Evolutionary conservation across 1,140 invertebrate species (phyloP).

Genomic region (Calephelis nemesis): DNA sequence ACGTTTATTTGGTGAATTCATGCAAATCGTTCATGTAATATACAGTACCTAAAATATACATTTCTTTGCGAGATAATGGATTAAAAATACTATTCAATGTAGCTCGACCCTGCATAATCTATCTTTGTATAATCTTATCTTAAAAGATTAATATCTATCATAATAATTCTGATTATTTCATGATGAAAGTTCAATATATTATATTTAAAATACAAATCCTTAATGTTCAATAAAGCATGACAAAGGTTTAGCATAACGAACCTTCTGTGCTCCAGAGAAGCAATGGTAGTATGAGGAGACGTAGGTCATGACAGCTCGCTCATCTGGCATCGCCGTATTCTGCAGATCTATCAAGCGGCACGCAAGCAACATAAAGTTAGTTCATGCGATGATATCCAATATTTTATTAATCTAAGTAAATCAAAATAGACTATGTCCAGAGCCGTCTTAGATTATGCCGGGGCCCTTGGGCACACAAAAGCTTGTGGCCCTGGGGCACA

Average conservation of each 20-base stretch:
- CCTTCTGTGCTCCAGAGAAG: constrained; percentile 99
- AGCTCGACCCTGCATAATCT: too few species aligned
- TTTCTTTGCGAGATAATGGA: too few species aligned
- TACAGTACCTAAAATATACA: too few species aligned
- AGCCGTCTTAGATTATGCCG: too few species aligned
- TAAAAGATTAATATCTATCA: too few species aligned
- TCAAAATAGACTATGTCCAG: not conserved
- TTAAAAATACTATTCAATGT: too few species aligned
- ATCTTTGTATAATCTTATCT: too few species aligned
- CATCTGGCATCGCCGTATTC: constrained; percentile 98
- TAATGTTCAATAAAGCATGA: not conserved
- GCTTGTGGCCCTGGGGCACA: too few species aligned
- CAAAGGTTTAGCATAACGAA: constrained; percentile 68
- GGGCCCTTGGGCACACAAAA: too few species aligned
- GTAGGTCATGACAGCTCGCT: constrained; percentile 99
- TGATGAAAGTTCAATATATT: not conserved
- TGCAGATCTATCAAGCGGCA: constrained; percentile 93
- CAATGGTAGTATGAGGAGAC: constrained; percentile 99
- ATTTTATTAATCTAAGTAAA: constrained; percentile 9
- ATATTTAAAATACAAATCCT: not conserved
- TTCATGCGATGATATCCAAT: constrained; percentile 50
- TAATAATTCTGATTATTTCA: not conserved
- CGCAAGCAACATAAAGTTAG: constrained; percentile 70
- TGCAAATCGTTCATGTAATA: too few species aligned
- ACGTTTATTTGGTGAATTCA: too few species aligned